A percentile compares a stretch with the other conserved stretches of the same genome.
These are phyloP conservation scores for Volucella zonaria DNA, from an alignment of 2,888 invertebrate genomes.

Conservation along the genomic window DNA sequence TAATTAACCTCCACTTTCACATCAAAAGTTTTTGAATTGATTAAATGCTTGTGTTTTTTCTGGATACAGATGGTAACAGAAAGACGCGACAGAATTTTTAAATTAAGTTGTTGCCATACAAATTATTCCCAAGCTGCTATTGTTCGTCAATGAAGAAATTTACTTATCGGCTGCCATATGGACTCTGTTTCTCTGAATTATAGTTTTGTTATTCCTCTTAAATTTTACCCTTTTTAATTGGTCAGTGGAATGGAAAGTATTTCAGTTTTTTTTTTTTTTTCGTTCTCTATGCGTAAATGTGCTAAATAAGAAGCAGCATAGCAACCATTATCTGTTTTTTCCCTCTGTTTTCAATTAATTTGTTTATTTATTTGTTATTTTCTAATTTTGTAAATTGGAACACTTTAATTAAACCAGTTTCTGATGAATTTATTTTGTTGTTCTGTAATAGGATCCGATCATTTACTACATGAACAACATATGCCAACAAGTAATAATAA, in stretches of 20 bases:
- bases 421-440: neutral
- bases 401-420: constrained; percentile 5
- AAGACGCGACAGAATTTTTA: constrained; percentile 32
- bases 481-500: constrained; percentile 45
- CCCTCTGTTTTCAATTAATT: constrained; percentile 8
- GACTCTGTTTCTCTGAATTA: constrained; percentile 1
- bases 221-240: no score
- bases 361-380: constrained; percentile 36
- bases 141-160: constrained; percentile 17
- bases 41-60: constrained; percentile 47
- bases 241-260: no score
- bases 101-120: constrained; percentile 56
- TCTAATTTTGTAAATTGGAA: constrained; percentile 28
- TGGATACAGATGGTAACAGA: constrained; percentile 34
- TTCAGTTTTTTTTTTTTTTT: neutral
- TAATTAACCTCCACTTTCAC: constrained; percentile 46
- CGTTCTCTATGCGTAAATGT: constrained; percentile 12
- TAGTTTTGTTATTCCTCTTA: neutral
- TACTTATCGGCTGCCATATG: constrained; percentile 6
- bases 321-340: neutral
- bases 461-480: constrained; percentile 67
- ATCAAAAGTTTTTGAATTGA: constrained; percentile 37
- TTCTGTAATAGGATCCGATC: constrained; percentile 57
- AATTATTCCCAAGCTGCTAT: constrained; percentile 21
- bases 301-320: constrained; percentile 6